Evolutionary conservation across 2,797 vertebrate species (phyloP).

Genomic region (Sparus aurata): DNA sequence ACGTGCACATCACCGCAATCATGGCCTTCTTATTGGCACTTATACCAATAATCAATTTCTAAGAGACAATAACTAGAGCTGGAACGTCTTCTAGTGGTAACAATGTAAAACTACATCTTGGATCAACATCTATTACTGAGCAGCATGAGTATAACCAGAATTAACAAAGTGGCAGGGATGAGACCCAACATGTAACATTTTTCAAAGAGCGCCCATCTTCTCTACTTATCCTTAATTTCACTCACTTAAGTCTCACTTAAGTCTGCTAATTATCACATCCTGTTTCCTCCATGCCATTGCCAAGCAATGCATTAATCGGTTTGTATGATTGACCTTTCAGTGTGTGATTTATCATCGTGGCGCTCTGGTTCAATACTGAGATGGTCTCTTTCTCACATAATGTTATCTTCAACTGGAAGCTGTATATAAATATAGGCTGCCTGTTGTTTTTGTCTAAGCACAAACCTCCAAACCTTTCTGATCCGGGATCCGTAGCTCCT

Average conservation of each 20-base stretch:
- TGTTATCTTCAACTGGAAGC: background rate
- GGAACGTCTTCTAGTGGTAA: conserved; percentile 17
- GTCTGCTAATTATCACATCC: background rate
- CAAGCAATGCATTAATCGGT: background rate
- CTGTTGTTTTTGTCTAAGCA: background rate
- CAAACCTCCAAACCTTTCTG: background rate
- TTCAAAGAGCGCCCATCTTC: background rate
- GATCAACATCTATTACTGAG: background rate
- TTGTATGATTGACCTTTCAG: background rate
- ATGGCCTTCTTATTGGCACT: background rate
- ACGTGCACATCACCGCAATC: background rate
- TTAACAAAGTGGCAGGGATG: background rate
- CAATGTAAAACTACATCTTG: background rate
- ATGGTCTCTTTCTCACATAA: background rate
- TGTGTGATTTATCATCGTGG: background rate
- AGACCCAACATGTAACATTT: background rate
- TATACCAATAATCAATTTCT: background rate
- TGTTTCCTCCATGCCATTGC: background rate
- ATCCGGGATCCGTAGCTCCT: background rate
- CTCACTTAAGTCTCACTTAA: background rate
- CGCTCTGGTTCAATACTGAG: too few species aligned
- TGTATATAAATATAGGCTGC: background rate
- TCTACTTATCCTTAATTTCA: background rate
- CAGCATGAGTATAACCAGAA: background rate
- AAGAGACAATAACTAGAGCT: background rate